Evolutionary conservation across 1,140 invertebrate species (phyloP).

Genomic region (Drosophila aff.): DNA sequence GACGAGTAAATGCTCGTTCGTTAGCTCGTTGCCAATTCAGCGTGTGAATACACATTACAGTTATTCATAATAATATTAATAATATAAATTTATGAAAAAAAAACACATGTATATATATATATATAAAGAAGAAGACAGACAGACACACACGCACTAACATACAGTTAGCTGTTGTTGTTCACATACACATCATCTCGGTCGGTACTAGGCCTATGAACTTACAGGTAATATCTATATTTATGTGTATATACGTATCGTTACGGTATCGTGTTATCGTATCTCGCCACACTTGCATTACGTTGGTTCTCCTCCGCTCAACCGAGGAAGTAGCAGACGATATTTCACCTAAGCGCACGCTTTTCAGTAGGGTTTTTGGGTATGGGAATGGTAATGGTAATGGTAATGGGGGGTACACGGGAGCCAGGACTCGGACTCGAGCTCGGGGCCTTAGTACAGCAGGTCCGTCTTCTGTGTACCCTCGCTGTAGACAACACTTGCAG

Average conservation of each 20-base stretch:
- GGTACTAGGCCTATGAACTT: constrained; percentile 59
- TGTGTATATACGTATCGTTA: constrained; percentile 52
- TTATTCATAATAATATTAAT: constrained; percentile 40
- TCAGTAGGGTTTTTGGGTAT: constrained; percentile 2
- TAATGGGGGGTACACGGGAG: neutral
- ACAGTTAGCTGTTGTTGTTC: constrained; percentile 23
- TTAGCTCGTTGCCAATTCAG: constrained; percentile 6
- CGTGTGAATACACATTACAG: constrained; percentile 55
- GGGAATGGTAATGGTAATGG: constrained; percentile 7
- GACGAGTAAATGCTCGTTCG: constrained; percentile 30
- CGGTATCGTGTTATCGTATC: constrained; percentile 26
- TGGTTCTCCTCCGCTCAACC: constrained; percentile 33
- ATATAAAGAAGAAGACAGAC: constrained; percentile 49
- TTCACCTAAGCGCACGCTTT: constrained; percentile 59
- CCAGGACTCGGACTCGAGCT: constrained; percentile 31
- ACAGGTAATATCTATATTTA: constrained; percentile 73
- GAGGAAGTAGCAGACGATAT: constrained; percentile 34
- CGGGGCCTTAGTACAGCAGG: constrained; percentile 86
- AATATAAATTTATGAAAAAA: constrained; percentile 55
- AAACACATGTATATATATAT: constrained; percentile 53
- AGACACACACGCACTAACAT: constrained; percentile 21
- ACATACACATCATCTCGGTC: constrained; percentile 42
- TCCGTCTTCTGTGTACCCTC: constrained; percentile 87
- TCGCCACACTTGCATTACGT: constrained; percentile 26
- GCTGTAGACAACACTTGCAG: constrained; percentile 87